Percentiles rank a stretch among this genome's conserved stretches.
Evolutionary conservation across 2,888 invertebrate species (phyloP).

Genomic region (Cryptus viduatorius): DNA sequence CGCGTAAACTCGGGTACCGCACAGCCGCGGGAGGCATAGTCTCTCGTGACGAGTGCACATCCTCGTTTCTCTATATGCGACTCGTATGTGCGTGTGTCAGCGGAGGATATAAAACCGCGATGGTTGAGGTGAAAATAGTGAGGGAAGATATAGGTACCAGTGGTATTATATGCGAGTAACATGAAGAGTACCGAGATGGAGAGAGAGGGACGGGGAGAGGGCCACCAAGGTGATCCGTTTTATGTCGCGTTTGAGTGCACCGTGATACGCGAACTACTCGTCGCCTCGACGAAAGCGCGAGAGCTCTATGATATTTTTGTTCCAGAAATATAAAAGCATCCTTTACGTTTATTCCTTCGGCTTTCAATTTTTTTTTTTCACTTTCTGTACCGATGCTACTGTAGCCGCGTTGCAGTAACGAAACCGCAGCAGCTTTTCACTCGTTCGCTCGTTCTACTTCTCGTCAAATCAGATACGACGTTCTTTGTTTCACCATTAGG

Average conservation of each 20-base stretch:
- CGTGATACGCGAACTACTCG: conserved; percentile 43
- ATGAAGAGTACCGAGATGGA: conserved; percentile 35
- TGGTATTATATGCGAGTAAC: conserved; percentile 28
- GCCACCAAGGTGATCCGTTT: conserved; percentile 52
- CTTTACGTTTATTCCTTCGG: conserved; percentile 51
- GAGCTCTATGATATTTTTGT: conserved; percentile 32
- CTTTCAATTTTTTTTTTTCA: conserved; percentile 44
- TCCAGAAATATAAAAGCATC: conserved; percentile 56
- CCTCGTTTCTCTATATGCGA: background rate
- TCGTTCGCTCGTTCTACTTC: conserved; percentile 20
- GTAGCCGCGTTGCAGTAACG: background rate
- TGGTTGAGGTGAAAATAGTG: conserved; percentile 2
- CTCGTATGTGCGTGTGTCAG: background rate
- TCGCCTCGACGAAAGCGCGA: conserved; percentile 6
- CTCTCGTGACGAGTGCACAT: background rate
- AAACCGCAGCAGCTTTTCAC: background rate
- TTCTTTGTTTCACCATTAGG: conserved; percentile 34
- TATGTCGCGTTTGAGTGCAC: conserved; percentile 54
- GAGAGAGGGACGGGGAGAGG: background rate
- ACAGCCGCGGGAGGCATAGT: background rate
- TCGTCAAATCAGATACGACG: conserved; percentile 42
- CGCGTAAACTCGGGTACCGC: background rate
- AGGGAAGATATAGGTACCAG: conserved; percentile 13
- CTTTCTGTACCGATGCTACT: background rate
- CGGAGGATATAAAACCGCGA: conserved; percentile 39